Percentiles rank a stretch among this genome's conserved stretches.
Conservation (phyloP, 2,113 vertebrate genomes). For the Aleadryas rufinucha region DNA sequence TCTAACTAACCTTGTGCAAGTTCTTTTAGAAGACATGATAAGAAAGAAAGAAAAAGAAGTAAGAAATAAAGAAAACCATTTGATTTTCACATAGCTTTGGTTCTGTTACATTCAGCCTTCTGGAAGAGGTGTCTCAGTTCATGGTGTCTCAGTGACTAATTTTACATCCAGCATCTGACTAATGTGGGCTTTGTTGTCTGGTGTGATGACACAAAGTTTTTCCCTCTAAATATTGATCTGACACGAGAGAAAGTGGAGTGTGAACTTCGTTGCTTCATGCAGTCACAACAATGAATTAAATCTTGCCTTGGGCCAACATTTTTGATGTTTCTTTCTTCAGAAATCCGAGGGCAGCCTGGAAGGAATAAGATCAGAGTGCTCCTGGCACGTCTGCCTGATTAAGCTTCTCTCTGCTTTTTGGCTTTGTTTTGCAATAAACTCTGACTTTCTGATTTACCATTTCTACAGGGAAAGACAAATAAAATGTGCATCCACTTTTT, state of each 20-base stretch:
- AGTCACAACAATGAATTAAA: not conserved
- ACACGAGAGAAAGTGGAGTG: accelerated
- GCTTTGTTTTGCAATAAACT: not conserved
- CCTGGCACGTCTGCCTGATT: not conserved
- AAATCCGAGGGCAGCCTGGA: not conserved
- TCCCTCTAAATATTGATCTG: accelerated
- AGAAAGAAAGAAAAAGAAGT: not conserved
- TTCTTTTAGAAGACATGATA: not conserved
- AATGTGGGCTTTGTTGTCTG: not conserved
- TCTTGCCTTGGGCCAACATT: not conserved
- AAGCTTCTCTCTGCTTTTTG: not conserved
- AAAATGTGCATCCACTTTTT: not conserved
- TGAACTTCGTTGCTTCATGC: not conserved
- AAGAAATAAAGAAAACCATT: not conserved
- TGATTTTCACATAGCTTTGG: not conserved
- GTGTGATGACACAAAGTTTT: not conserved
- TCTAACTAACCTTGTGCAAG: accelerated
- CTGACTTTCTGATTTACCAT: not conserved
- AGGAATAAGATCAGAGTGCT: not conserved
- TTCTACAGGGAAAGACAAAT: not conserved
- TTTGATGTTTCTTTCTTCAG: not conserved
- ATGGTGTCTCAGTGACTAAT: not conserved
- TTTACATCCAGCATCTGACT: not conserved
- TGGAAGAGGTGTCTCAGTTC: not conserved
- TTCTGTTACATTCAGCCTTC: not conserved